Evolutionary conservation across 2,113 vertebrate genomes (phyloP).

Genomic region (Oplegnathus fasciatus): DNA sequence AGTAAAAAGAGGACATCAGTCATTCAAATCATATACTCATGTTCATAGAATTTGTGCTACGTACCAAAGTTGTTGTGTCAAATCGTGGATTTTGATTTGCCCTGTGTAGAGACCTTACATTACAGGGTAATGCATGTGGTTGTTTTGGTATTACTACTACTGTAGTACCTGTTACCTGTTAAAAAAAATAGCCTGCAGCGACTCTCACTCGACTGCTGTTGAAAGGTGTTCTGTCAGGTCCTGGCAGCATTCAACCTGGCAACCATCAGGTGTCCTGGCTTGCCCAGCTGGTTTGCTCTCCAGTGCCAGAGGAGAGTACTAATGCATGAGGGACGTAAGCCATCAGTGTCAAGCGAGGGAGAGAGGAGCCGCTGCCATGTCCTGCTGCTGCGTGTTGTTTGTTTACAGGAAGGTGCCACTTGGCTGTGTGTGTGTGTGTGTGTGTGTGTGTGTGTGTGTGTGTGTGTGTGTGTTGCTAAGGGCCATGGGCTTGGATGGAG

Average conservation of each 20-base stretch:
- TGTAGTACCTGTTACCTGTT: slow-evolving; percentile 5
- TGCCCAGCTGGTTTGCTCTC: slow-evolving; percentile 49
- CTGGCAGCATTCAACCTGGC: slow-evolving; percentile 59
- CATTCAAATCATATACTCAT: neutral
- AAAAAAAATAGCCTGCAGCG: slow-evolving; percentile 35
- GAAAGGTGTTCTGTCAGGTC: slow-evolving; percentile 60
- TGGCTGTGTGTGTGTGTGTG: slow-evolving; percentile 66
- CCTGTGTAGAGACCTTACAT: neutral
- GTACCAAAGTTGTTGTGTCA: neutral
- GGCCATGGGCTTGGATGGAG: slow-evolving; percentile 69
- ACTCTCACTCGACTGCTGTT: slow-evolving; percentile 37
- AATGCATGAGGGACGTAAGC: slow-evolving; percentile 54
- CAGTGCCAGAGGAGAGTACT: slow-evolving; percentile 54
- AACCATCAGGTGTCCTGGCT: slow-evolving; percentile 69
- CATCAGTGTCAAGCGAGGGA: slow-evolving; percentile 57
- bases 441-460: slow-evolving; percentile 40
- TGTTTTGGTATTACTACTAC: slow-evolving; percentile 15
- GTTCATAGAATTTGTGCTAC: neutral
- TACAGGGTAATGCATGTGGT: neutral
- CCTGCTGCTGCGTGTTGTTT: slow-evolving; percentile 77
- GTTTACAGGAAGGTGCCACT: slow-evolving; percentile 84
- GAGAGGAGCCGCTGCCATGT: slow-evolving; percentile 57
- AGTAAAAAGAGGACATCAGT: neutral
- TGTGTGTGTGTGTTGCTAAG: slow-evolving; percentile 76
- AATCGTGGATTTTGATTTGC: neutral